phyloP scores from a whole-genome alignment of 2,113 vertebrate species.

The Sula dactylatra region DNA sequence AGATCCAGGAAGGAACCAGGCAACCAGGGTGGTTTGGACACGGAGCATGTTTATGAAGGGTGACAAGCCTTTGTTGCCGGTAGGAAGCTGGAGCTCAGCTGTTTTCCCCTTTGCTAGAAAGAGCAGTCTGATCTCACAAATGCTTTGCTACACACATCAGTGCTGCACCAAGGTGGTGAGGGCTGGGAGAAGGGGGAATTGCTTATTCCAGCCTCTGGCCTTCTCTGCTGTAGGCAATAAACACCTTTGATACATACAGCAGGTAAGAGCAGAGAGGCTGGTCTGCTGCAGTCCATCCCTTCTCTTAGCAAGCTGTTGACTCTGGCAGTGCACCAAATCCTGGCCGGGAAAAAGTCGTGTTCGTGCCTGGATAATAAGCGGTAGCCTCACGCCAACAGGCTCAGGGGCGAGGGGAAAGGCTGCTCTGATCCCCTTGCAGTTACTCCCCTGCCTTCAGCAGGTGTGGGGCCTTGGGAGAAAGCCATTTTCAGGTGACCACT shows the following conservation, averaged over 20 bases:
- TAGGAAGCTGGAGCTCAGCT: neutral
- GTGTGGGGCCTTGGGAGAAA: neutral
- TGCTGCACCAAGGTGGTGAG: neutral
- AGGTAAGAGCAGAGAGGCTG: neutral
- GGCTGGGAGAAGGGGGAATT: neutral
- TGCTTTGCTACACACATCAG: rapidly evolving
- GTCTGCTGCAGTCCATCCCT: neutral
- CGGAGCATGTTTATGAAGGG: neutral
- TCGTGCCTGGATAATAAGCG: neutral
- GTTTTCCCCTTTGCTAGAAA: neutral
- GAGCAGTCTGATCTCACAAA: neutral
- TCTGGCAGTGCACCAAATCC: neutral
- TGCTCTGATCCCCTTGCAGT: neutral
- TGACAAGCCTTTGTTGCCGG: neutral
- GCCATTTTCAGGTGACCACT: neutral
- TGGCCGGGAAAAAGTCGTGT: neutral
- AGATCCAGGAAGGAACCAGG: neutral
- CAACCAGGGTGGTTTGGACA: neutral
- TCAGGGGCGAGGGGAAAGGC: neutral
- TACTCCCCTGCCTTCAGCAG: neutral
- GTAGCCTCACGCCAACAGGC: neutral
- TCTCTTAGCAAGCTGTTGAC: neutral
- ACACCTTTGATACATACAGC: neutral
- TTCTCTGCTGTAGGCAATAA: neutral
- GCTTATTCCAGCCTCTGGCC: neutral